These are phyloP conservation scores for Drosophila ercepeae DNA, from an alignment of 1,140 invertebrate genomes.

Conservation along the genomic window DNA sequence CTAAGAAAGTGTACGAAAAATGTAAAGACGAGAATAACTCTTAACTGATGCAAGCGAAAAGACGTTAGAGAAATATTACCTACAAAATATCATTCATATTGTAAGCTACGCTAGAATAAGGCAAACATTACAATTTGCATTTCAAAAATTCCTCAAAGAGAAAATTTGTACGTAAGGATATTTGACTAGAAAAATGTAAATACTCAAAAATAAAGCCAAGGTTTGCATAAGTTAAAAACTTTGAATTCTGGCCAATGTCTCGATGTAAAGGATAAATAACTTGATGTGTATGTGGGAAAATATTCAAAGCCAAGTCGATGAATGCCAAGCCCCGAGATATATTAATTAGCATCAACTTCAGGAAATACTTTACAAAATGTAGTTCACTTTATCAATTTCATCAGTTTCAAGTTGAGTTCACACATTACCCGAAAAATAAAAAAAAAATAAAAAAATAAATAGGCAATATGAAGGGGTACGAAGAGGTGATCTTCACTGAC, in stretches of 20 bases:
- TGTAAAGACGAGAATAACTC: conserved; percentile 30
- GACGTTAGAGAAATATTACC: background rate
- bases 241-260: conserved; percentile 32
- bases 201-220: conserved; percentile 37
- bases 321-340: conserved; percentile 34
- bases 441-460: background rate
- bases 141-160: conserved; percentile 39
- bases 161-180: conserved; percentile 7
- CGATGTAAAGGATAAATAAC: background rate
- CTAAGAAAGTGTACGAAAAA: conserved; percentile 40
- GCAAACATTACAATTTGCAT: conserved; percentile 16
- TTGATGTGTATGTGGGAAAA: conserved; percentile 13
- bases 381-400: background rate
- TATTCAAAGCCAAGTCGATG: conserved; percentile 7
- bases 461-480: conserved; percentile 7
- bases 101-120: conserved; percentile 13
- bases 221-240: conserved; percentile 35
- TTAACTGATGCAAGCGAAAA: conserved; percentile 2
- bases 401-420: background rate
- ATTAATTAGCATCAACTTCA: background rate
- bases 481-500: conserved; percentile 19
- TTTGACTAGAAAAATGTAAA: conserved; percentile 41
- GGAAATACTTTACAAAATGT: background rate
- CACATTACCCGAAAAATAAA: background rate
- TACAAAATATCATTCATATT: conserved; percentile 15